Evolutionary conservation across 2,113 vertebrate genomes (phyloP).

Genomic region (Zapus hudsonius): DNA sequence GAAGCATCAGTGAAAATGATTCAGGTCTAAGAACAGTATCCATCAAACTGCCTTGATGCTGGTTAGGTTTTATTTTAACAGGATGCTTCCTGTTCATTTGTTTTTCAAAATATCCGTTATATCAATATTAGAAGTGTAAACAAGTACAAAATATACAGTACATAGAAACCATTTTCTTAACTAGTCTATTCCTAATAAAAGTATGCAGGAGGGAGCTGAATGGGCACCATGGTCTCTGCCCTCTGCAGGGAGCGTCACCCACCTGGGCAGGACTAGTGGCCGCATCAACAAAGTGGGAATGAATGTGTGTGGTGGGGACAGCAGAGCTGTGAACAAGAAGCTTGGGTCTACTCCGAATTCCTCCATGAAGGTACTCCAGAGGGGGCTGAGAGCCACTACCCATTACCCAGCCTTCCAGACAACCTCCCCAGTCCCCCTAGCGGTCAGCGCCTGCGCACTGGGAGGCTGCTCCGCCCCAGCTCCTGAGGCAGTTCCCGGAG

Average conservation of each 20-base stretch:
- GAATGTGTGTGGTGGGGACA: background rate
- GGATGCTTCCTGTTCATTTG: slow-evolving; percentile 70
- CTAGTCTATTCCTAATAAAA: slow-evolving; percentile 78
- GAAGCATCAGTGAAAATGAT: background rate
- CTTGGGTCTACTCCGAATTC: background rate
- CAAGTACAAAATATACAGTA: slow-evolving; percentile 83
- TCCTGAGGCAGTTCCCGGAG: background rate
- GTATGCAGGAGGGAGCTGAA: slow-evolving; percentile 59
- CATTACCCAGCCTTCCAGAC: background rate
- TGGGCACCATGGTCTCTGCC: background rate
- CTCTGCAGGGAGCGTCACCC: background rate
- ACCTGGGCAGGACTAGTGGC: background rate
- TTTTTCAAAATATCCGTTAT: slow-evolving; percentile 80
- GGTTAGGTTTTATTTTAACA: slow-evolving; percentile 82
- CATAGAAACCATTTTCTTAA: slow-evolving; percentile 77
- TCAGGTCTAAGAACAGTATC: slow-evolving; percentile 32
- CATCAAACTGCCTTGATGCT: slow-evolving; percentile 53
- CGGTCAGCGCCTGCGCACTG: rapidly evolving
- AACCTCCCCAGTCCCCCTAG: background rate
- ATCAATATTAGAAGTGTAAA: slow-evolving; percentile 81
- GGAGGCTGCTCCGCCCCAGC: background rate
- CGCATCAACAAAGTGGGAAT: slow-evolving; percentile 48
- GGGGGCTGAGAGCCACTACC: background rate
- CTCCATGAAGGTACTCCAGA: background rate
- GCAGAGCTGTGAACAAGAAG: background rate